These are phyloP conservation scores for Brachyhypopomus occidentalis DNA, from an alignment of 2,113 vertebrate species.

Conservation along the genomic window DNA sequence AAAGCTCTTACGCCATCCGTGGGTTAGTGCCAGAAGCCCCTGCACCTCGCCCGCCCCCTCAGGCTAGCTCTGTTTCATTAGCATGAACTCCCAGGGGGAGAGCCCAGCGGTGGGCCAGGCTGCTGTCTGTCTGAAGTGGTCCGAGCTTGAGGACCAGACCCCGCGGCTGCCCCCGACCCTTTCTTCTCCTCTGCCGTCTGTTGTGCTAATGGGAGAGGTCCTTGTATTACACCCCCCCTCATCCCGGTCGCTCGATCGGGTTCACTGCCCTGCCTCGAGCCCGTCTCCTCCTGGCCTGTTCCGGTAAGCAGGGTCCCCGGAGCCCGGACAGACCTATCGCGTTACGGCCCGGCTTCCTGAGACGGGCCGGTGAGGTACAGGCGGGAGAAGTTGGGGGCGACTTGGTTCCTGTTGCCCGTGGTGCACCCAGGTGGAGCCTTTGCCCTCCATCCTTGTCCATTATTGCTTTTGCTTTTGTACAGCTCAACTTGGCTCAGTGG, in stretches of 20 bases:
- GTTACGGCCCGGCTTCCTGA: conserved; percentile 49
- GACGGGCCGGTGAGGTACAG: conserved; percentile 23
- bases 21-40: conserved; percentile 9
- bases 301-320: conserved; percentile 32
- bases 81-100: conserved; percentile 33
- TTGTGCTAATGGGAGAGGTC: conserved; percentile 63
- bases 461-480: conserved; percentile 23
- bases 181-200: conserved; percentile 55
- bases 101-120: conserved; percentile 40
- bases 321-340: conserved; percentile 47
- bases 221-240: conserved; percentile 55
- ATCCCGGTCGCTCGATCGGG: conserved; percentile 44
- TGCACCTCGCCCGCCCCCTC: conserved; percentile 13
- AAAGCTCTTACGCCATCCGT: conserved; percentile 7
- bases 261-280: conserved; percentile 40
- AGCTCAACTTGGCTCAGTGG: conserved; percentile 5
- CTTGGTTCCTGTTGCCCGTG: conserved; percentile 34
- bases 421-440: conserved; percentile 36
- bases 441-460: conserved; percentile 13
- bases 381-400: conserved; percentile 25
- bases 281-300: conserved; percentile 30
- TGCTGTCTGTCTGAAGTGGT: conserved; percentile 43
- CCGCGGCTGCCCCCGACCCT: conserved; percentile 51
- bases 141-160: conserved; percentile 34
- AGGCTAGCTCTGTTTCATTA: conserved; percentile 45